These are phyloP conservation scores for Papio anubis DNA, from an alignment of 2,113 vertebrate genomes.

Conservation along the genomic window DNA sequence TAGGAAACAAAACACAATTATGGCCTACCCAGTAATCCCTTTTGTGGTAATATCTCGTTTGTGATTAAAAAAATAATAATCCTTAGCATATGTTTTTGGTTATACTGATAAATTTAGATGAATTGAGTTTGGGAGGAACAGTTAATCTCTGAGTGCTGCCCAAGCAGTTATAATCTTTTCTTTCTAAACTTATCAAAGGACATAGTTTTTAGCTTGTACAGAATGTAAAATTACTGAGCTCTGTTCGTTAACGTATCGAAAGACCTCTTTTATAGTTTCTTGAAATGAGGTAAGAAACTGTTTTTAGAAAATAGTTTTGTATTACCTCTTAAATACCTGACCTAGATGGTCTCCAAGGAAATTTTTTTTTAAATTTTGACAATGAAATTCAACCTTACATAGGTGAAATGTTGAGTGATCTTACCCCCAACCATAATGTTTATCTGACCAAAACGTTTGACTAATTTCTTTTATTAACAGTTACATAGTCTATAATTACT, in stretches of 20 bases:
- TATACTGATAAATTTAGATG: not conserved
- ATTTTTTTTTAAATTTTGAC: conserved; percentile 36
- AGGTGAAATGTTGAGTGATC: not conserved
- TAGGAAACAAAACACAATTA: not conserved
- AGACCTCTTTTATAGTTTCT: conserved; percentile 42
- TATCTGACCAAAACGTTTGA: conserved; percentile 45
- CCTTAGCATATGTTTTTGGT: not conserved
- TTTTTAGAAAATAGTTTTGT: conserved; percentile 48
- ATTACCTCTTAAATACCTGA: conserved; percentile 44
- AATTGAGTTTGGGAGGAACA: conserved; percentile 37
- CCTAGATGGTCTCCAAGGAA: conserved; percentile 22
- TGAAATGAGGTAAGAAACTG: conserved; percentile 51
- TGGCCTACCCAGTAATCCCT: not conserved
- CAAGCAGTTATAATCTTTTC: conserved; percentile 12
- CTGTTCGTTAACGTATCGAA: conserved; percentile 13
- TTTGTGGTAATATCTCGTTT: conserved; percentile 31
- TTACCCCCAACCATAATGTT: not conserved
- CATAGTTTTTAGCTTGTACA: conserved; percentile 17
- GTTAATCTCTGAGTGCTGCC: not conserved
- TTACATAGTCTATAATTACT: conserved; percentile 57
- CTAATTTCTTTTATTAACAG: conserved; percentile 10
- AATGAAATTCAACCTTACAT: conserved; percentile 37
- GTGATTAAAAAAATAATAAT: not conserved
- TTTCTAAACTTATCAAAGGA: conserved; percentile 23
- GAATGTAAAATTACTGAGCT: conserved; percentile 39